Evolutionary conservation across 2,888 invertebrate species (phyloP).

Genomic region (Tortrix viridana): DNA sequence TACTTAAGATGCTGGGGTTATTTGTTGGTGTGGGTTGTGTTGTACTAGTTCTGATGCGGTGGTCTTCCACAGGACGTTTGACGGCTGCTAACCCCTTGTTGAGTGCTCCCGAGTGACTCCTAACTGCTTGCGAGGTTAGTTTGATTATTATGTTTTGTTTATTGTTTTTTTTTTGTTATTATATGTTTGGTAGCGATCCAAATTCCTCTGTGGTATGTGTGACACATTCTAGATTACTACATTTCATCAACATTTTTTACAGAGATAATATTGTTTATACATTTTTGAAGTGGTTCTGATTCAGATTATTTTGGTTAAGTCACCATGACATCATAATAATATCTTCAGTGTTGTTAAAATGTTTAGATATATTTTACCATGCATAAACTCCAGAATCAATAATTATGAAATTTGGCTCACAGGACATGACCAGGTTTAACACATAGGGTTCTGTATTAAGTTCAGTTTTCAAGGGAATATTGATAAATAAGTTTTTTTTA

Average conservation of each 20-base stretch:
- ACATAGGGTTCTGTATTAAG: no score
- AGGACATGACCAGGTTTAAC: no score
- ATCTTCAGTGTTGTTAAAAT: no score
- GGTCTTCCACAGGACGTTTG: conserved; percentile 80
- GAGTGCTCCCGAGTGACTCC: conserved; percentile 76
- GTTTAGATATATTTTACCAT: no score
- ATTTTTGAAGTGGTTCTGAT: no score
- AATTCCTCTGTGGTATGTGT: conserved; percentile 34
- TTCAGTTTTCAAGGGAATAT: no score
- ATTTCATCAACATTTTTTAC: not conserved
- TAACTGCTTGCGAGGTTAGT: conserved; percentile 83
- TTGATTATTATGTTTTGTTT: conserved; percentile 46
- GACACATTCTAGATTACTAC: not conserved
- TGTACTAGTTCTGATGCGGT: conserved; percentile 65
- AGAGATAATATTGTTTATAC: no score
- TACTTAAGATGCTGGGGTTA: conserved; percentile 54
- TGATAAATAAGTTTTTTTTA: no score
- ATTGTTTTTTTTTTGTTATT: conserved; percentile 39
- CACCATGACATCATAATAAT: no score
- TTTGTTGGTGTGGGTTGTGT: conserved; percentile 48
- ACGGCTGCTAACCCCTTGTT: conserved; percentile 71
- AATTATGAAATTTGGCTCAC: no score
- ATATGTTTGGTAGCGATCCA: conserved; percentile 38
- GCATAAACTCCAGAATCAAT: no score
- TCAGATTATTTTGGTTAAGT: no score